A percentile compares a stretch with the other conserved stretches of the same genome.
Evolutionary conservation across 2,113 vertebrate genomes (phyloP).

Genomic region (Trichechus manatus): DNA sequence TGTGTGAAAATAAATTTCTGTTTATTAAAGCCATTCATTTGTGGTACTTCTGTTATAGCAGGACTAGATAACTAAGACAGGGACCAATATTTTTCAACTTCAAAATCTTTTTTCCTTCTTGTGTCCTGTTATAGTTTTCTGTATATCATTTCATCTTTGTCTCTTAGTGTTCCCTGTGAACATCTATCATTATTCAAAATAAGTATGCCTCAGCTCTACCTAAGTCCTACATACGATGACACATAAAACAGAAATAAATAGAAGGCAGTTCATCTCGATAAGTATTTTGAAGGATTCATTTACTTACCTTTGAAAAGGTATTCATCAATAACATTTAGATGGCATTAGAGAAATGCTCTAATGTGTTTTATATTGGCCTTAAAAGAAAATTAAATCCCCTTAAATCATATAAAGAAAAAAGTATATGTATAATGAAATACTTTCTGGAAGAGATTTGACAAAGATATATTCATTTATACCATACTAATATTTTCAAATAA

Average conservation of each 20-base stretch:
- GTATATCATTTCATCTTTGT: not conserved
- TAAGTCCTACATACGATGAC: not conserved
- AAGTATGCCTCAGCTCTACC: not conserved
- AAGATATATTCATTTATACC: slow-evolving; percentile 4
- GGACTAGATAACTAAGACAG: too few species aligned
- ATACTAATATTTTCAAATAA: not conserved
- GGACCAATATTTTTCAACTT: not conserved
- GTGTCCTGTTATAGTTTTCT: not conserved
- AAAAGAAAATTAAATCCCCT: not conserved
- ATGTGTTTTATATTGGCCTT: not conserved
- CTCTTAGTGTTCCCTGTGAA: not conserved
- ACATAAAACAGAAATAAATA: not conserved
- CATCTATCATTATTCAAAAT: not conserved
- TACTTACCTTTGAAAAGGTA: not conserved
- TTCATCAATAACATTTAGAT: not conserved
- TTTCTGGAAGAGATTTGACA: not conserved
- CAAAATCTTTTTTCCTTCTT: not conserved
- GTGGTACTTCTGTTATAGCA: too few species aligned
- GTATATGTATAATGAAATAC: not conserved
- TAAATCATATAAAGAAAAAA: not conserved
- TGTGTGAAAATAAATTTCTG: too few species aligned
- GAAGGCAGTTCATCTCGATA: not conserved
- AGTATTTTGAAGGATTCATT: not conserved
- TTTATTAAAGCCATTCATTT: too few species aligned
- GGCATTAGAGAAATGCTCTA: not conserved